Percentiles rank a stretch among this genome's conserved stretches.
Conservation (phyloP, 2,113 vertebrate genomes). For the Dicerorhinus sumatrensis region DNA sequence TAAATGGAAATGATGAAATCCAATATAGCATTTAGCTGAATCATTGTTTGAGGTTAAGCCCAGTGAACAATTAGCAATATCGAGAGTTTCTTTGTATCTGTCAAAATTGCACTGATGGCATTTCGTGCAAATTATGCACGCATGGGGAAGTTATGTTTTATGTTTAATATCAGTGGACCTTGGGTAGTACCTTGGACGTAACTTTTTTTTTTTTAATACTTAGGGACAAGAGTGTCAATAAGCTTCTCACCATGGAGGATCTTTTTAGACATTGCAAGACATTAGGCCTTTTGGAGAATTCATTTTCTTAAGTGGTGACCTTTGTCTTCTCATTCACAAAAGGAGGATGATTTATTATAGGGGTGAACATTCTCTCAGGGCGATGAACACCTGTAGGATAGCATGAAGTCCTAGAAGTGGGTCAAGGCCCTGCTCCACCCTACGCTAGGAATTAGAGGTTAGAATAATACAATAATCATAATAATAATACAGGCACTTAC, state of each 20-base stretch:
- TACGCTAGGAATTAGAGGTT: not conserved
- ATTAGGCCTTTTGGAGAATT: not conserved
- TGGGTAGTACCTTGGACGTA: not conserved
- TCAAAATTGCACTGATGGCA: not conserved
- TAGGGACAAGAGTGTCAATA: not conserved
- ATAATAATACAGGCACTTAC: not conserved
- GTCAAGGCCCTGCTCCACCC: not conserved
- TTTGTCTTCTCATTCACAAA: constrained; percentile 18
- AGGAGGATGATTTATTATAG: not conserved
- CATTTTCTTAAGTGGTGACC: not conserved
- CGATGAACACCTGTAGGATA: not conserved
- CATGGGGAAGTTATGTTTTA: not conserved
- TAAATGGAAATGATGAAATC: constrained; percentile 84
- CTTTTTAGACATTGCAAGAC: not conserved
- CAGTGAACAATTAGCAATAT: constrained; percentile 71
- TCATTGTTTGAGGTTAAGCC: constrained; percentile 80
- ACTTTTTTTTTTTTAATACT: not conserved
- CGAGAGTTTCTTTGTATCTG: constrained; percentile 55
- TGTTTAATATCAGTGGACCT: not conserved
- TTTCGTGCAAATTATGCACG: constrained; percentile 26
- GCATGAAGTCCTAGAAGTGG: not conserved
- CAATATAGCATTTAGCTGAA: constrained; percentile 81
- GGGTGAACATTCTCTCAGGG: not conserved
- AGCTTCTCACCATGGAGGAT: not conserved
- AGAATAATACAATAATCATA: not conserved